phyloP scores from a whole-genome alignment of 2,113 vertebrate genomes.

The Pollachius pollachius region DNA sequence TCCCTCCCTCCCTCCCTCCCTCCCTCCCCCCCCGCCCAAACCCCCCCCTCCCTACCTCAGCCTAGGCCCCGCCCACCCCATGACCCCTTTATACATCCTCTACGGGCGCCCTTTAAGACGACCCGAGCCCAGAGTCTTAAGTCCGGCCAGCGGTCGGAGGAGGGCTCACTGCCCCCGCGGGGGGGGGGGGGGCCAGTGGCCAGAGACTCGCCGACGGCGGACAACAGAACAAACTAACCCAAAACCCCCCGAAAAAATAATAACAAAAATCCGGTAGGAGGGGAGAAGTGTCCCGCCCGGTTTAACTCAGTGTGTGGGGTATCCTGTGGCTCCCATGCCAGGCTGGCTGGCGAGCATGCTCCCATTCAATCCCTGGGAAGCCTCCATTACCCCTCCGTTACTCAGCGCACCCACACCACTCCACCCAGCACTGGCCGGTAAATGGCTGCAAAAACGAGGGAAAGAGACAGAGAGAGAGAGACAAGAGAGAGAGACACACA shows the following conservation, averaged over 20 bases:
- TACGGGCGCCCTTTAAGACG: slow-evolving; percentile 11
- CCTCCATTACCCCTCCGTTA: slow-evolving; percentile 79
- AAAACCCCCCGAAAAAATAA: background rate
- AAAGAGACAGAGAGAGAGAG: slow-evolving; percentile 30
- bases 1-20: too few relatives aligned
- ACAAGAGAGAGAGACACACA: slow-evolving; percentile 29
- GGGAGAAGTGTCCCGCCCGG: slow-evolving; percentile 43
- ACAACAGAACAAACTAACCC: background rate
- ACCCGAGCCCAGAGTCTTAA: slow-evolving; percentile 73
- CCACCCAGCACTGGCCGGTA: slow-evolving; percentile 86
- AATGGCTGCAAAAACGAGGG: slow-evolving; percentile 77
- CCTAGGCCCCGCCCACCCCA: slow-evolving; percentile 3
- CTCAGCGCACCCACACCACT: slow-evolving; percentile 79
- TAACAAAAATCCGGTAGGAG: background rate
- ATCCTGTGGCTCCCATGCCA: slow-evolving; percentile 86
- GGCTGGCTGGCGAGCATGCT: slow-evolving; percentile 85
- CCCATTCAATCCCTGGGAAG: slow-evolving; percentile 85
- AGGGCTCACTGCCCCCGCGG: slow-evolving; percentile 64
- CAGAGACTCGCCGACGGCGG: slow-evolving; percentile 61
- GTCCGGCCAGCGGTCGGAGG: slow-evolving; percentile 75
- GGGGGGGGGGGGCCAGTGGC: slow-evolving; percentile 62
- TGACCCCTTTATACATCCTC: too few relatives aligned
- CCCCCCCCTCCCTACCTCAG: slow-evolving; percentile 26
- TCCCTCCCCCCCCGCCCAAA: slow-evolving; percentile 38
- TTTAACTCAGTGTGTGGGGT: slow-evolving; percentile 85